Evolutionary conservation across 2,797 vertebrate genomes (phyloP).

Genomic region (Pseudochaenichthys georgianus): DNA sequence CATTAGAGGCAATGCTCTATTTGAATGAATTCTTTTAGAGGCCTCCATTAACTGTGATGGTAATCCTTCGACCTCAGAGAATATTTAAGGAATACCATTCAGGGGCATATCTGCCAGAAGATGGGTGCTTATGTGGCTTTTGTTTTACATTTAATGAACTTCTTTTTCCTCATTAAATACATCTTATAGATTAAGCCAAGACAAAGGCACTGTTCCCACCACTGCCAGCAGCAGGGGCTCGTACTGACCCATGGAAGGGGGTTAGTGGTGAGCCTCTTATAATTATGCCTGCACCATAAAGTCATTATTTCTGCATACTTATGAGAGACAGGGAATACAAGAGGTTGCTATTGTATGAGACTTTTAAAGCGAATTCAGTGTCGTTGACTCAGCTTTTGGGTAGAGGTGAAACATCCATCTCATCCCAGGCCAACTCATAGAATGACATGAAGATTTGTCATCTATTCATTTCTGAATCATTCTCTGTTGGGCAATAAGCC

Average conservation of each 20-base stretch:
- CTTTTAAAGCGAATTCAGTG: constrained; percentile 47
- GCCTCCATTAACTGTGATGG: constrained; percentile 71
- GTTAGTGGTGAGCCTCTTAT: constrained; percentile 35
- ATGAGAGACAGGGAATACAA: constrained; percentile 33
- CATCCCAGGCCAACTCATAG: constrained; percentile 40
- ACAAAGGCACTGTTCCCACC: constrained; percentile 35
- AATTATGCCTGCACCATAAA: constrained; percentile 58
- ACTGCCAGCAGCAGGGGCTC: constrained; percentile 57
- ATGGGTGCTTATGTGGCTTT: constrained; percentile 51
- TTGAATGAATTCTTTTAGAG: constrained; percentile 76
- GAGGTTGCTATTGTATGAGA: constrained; percentile 39
- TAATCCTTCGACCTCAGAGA: constrained; percentile 63
- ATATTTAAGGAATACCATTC: constrained; percentile 47
- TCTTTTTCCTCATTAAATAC: constrained; percentile 57
- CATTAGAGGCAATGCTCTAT: constrained; percentile 68
- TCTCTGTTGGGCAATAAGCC: constrained; percentile 50
- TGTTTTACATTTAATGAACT: constrained; percentile 64
- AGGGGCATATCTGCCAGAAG: constrained; percentile 38
- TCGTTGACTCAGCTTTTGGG: constrained; percentile 60
- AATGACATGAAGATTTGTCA: constrained; percentile 56
- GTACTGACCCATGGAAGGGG: constrained; percentile 45
- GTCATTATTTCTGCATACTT: constrained; percentile 55
- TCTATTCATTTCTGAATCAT: constrained; percentile 59
- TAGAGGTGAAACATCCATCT: constrained; percentile 60
- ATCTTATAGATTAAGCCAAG: constrained; percentile 49